These are phyloP conservation scores for Caenorhabditis latens DNA, from an alignment of 1,140 invertebrate species.

Conservation along the genomic window DNA sequence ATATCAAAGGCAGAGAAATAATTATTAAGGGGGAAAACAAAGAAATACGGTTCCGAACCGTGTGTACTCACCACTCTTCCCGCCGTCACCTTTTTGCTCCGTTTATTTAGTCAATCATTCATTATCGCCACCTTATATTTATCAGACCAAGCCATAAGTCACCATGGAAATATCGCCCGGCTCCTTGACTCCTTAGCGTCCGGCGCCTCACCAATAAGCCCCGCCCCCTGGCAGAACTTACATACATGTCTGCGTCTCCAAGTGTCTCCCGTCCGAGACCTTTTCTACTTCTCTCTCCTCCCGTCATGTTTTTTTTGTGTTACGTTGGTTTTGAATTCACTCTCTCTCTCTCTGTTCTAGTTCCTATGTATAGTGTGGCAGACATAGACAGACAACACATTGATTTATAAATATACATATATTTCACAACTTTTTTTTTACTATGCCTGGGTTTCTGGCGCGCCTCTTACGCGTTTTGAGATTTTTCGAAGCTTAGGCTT, in stretches of 20 bases:
- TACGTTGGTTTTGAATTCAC: conserved; percentile 49
- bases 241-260: conserved; percentile 6
- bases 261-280: conserved; percentile 4
- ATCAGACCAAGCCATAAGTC: neutral
- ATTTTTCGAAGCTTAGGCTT: no score
- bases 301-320: conserved; percentile 39
- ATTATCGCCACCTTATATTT: neutral
- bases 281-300: neutral
- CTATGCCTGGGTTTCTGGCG: neutral
- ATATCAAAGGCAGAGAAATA: neutral
- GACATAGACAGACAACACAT: neutral
- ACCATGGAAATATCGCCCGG: conserved; percentile 26
- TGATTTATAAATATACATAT: conserved; percentile 37
- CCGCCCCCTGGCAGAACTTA: neutral
- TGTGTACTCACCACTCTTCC: neutral
- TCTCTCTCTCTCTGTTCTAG: neutral
- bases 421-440: conserved; percentile 28
- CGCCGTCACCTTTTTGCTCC: conserved; percentile 16
- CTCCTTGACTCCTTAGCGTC: neutral
- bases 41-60: conserved; percentile 1
- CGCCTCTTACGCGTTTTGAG: no score
- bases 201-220: neutral
- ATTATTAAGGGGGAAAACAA: conserved; percentile 20
- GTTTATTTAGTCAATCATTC: conserved; percentile 7
- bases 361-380: conserved; percentile 24